A percentile compares a stretch with the other conserved stretches of the same genome.
Evolutionary conservation across 2,888 invertebrate genomes (phyloP).

Genomic region (Caenorhabditis sulstoni): DNA sequence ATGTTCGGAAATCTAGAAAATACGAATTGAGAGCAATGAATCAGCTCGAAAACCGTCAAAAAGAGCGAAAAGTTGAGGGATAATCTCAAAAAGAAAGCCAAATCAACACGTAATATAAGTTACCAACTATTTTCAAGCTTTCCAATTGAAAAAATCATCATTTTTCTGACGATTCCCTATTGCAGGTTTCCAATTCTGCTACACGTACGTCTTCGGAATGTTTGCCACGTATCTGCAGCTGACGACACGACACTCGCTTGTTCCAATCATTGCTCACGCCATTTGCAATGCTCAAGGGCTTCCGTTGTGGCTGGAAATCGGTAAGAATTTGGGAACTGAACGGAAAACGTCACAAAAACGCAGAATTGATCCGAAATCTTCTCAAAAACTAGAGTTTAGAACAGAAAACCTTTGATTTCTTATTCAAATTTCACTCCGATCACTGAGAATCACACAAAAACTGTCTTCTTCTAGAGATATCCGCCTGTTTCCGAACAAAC

Average conservation of each 20-base stretch:
- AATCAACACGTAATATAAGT: no score
- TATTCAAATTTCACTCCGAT: no score
- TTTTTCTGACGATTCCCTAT: no score
- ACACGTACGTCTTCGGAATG: conserved; percentile 80
- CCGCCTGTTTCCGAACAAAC: no score
- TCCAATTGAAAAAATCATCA: conserved; percentile 12
- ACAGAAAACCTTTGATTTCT: not conserved
- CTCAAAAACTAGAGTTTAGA: no score
- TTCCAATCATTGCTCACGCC: conserved; percentile 77
- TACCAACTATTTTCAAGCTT: no score
- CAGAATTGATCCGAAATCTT: no score
- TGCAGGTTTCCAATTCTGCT: conserved; percentile 79
- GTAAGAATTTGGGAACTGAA: conserved; percentile 14
- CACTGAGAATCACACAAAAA: no score
- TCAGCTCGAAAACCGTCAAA: no score
- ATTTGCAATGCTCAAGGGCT: conserved; percentile 78
- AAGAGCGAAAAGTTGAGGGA: not conserved
- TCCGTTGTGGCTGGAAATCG: conserved; percentile 72
- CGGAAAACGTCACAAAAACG: not conserved
- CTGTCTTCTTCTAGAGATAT: no score
- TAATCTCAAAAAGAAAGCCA: conserved; percentile 3
- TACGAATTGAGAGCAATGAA: no score
- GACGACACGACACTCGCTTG: conserved; percentile 70
- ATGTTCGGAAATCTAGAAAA: no score
- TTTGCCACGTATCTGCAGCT: conserved; percentile 78